Evolutionary conservation across 2,888 invertebrate species (phyloP), one percentile per base, ranked within the genome.

Genomic region (Halocaridina rubra): DNA sequence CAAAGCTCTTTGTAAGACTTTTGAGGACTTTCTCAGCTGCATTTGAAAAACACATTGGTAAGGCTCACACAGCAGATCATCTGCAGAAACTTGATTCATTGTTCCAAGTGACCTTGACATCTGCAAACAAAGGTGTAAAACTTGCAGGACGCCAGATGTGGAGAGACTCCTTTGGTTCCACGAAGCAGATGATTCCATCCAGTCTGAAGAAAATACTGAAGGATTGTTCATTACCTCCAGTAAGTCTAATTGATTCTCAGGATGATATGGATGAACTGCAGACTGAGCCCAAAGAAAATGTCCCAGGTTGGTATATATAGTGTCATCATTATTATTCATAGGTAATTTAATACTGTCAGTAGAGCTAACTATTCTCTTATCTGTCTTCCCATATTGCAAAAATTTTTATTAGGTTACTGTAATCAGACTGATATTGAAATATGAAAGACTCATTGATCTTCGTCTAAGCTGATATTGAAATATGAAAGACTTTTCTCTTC

Each of bases 251-350:
- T 19, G 67, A 67, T n/a, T 22, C 67, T 5, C 4, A 74, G 19
- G 79, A 74, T 2, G 19, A 32, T 19, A 33, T 57, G 5, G n/a
- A 67, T 8, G 81, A 76, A 3, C 77, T 59, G n/a, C 30, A 61
- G 27, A 53, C 32, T 8, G 69, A 67, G 7, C 84, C 84, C 19
- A 84, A 57, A 61, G 79, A 80, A 57, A 84, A 67, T 72, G 13
- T 59, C 3, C 57, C 33, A n/a, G 46, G 77, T 71, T 67, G 33
- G 67, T 46, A 16, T 4, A 22, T 46, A 0, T 10, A 19, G 19
- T 24, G 22, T 19, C 27, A 29, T 13, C 30, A 53, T 53, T 53
- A 53, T 10, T 4, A 53, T 5, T 53, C 16, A 0, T 5, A 53
- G 16, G n/a, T n/a, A n/a, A n/a, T n/a, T n/a, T n/a, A n/a, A n/a